Base-by-base conservation (phyloP, 1,140 invertebrate genomes). In the Bradynema listronoti region DNA sequence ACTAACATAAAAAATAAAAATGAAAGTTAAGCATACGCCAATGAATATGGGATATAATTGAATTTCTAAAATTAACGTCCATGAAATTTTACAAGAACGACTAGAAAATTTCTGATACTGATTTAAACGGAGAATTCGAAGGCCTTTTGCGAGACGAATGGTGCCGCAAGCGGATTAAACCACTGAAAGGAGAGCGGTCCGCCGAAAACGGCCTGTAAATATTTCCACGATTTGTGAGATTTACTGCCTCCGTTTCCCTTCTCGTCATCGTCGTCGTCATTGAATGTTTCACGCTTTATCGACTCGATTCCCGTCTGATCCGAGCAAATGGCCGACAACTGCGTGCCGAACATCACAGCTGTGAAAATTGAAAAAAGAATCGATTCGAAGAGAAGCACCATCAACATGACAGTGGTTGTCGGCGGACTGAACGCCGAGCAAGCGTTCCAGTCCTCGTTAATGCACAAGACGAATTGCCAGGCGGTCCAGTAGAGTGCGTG, bases 281-380 rank as follows among this genome's bases (percentile, higher is more conserved):
- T 47, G 9, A n/a, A 25, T 33, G 42, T 68, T 55, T 68, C 39
- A 30, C 71, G 7, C 36, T 63, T 63, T 53, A 78, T 30, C 22
- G 60, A 68, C 39, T 78, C 73, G 29, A 78, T 77, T n/a, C 74
- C 91, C 66, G 94, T 98, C 83, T 98, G 91, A 82, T 99, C 95
- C 77, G 90, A 90, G 84, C 91, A 95, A 75, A 99, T 98, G 9
- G 92, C 91, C 78, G 91, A 89, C n/a, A 98, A 80, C 80, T 97
- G 91, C 1, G 91, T 91, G 32, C 87, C 88, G 71, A 95, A 85
- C 95, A 99, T 99, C 6, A 98, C 91, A 29, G 87, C 86, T 4
- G 94, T 99, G 80, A 99, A 99, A 67, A 98, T 92, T 14, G 92
- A 90, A 83, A 99, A 99, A 16, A 99, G 82, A 24, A 98, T 82